These are phyloP conservation scores for Drosophila burlai DNA, from an alignment of 1,140 invertebrate genomes.

Conservation along the genomic window DNA sequence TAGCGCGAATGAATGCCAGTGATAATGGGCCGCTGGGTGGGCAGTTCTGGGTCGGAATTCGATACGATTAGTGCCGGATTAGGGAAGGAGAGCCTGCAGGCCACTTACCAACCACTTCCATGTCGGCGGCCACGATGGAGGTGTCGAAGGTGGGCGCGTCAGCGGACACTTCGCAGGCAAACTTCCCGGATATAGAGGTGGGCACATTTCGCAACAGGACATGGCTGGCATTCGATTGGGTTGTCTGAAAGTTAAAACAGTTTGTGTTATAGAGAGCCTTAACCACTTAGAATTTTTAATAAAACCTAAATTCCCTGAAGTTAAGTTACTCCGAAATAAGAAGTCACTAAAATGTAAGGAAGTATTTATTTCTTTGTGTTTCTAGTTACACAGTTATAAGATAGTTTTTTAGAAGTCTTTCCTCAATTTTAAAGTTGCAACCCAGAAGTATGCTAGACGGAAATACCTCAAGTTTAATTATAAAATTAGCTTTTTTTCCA, in stretches of 20 bases:
- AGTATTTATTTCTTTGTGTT: no score
- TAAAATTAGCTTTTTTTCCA: background rate
- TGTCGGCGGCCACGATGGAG: constrained; percentile 88
- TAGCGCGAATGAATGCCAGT: constrained; percentile 90
- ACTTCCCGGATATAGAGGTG: constrained; percentile 88
- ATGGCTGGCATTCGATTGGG: constrained; percentile 88
- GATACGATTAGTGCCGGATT: background rate
- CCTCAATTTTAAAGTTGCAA: background rate
- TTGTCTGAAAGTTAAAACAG: constrained; percentile 81
- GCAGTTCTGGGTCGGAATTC: constrained; percentile 87
- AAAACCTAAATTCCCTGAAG: background rate
- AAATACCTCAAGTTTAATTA: background rate
- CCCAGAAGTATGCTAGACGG: background rate
- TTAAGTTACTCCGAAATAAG: background rate
- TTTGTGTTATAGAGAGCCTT: background rate
- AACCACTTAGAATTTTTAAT: background rate
- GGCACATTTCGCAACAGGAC: constrained; percentile 87
- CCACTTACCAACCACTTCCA: constrained; percentile 91
- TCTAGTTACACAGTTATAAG: no score
- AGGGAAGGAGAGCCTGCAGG: background rate
- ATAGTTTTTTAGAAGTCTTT: background rate
- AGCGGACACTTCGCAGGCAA: constrained; percentile 93
- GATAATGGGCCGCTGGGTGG: constrained; percentile 89
- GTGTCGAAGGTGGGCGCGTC: constrained; percentile 95
- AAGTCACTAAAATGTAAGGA: background rate